These are phyloP conservation scores for Vollenhovia emeryi DNA, from an alignment of 1,140 invertebrate genomes.

Conservation along the genomic window DNA sequence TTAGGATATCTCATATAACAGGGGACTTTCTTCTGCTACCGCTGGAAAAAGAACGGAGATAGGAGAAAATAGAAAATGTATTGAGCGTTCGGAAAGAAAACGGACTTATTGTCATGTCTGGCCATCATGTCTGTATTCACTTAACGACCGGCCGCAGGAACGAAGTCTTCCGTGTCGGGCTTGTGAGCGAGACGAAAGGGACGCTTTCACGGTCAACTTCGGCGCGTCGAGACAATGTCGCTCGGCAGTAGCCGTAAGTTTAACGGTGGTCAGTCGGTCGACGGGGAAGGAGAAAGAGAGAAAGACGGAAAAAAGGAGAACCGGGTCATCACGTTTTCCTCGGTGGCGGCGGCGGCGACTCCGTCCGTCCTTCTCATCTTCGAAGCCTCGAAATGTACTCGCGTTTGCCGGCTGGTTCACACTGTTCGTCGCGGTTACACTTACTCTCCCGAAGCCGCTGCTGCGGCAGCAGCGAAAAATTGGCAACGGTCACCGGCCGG, in stretches of 20 bases:
- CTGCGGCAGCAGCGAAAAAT: conserved; percentile 73
- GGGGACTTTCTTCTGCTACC: no score
- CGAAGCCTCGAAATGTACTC: conserved; percentile 67
- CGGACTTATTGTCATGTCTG: not conserved
- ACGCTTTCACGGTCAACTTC: conserved; percentile 43
- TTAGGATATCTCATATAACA: no score
- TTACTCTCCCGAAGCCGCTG: conserved; percentile 68
- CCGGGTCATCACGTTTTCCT: conserved; percentile 72
- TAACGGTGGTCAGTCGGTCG: conserved; percentile 26
- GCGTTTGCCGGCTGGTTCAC: conserved; percentile 76
- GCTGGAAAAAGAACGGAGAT: not conserved
- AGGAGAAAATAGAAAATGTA: not conserved
- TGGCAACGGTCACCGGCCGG: conserved; percentile 52
- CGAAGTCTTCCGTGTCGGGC: conserved; percentile 45
- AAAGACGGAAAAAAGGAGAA: conserved; percentile 59
- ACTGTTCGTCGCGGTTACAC: conserved; percentile 79
- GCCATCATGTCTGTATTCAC: conserved; percentile 45
- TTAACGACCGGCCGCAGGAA: conserved; percentile 21
- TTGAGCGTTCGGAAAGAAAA: not conserved
- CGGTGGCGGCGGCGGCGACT: conserved; percentile 34
- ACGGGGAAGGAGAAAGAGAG: not conserved
- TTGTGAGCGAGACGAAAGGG: conserved; percentile 46
- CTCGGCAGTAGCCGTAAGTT: conserved; percentile 25
- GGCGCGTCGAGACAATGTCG: conserved; percentile 36
- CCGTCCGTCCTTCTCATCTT: conserved; percentile 70